Evolutionary conservation across 1,140 invertebrate species (phyloP).

Genomic region (Cepaea nemoralis): DNA sequence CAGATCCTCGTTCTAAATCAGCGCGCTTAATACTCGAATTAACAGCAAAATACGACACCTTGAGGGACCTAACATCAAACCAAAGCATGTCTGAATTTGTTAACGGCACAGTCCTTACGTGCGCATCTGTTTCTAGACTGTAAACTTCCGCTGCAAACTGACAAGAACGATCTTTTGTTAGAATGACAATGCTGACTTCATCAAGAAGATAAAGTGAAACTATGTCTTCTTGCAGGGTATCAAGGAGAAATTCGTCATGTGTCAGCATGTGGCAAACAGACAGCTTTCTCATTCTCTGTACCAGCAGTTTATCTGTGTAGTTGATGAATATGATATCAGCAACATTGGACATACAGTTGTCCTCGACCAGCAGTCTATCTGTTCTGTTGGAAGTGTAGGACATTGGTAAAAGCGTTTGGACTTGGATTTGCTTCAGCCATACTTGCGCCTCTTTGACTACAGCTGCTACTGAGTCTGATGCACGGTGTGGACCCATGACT

Average conservation of each 20-base stretch:
- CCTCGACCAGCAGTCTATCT: constrained; percentile 29
- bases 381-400: constrained; percentile 30
- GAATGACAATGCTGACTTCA: constrained; percentile 6
- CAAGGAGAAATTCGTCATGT: constrained; percentile 8
- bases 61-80: constrained; percentile 32
- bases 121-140: constrained; percentile 33
- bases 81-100: constrained; percentile 21
- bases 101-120: constrained; percentile 25
- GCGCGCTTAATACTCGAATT: constrained; percentile 24
- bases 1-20: constrained; percentile 26
- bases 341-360: not conserved
- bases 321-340: not conserved
- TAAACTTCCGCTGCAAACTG: constrained; percentile 34
- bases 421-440: constrained; percentile 49
- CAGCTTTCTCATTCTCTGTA: not conserved
- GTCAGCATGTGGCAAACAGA: not conserved
- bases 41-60: constrained; percentile 26
- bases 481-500: not conserved
- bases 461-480: not conserved
- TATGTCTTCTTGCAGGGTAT: not conserved
- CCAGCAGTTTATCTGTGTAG: not conserved
- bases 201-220: not conserved
- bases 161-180: constrained; percentile 26
- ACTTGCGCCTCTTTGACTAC: constrained; percentile 39
- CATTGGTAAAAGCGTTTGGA: constrained; percentile 41